Evolutionary conservation across 2,888 invertebrate species (phyloP), one percentile per base, ranked within the genome.

Genomic region (Diarsia mendica): DNA sequence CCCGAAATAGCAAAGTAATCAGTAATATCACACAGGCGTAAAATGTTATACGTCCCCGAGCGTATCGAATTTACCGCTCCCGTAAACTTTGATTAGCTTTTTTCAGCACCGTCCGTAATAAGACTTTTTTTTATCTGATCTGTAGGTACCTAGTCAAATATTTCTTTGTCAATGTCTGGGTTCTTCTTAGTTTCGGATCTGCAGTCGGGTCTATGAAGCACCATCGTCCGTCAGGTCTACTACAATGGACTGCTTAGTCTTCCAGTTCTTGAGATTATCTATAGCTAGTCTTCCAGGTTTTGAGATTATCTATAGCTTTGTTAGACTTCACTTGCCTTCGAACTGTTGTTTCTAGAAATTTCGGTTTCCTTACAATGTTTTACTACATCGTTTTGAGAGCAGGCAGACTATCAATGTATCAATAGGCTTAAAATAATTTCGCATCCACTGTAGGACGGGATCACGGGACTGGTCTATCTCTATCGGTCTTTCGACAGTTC

Each of bases 51-150:
- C 6, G 18, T n/a, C 58, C n/a, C 44, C 15, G 6, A n/a, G 23
- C 18, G 33, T 60, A 80, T 65, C 60, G 10, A 13, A 68, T 72
- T 83, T 78, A 68, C 68, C 83, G 79, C 67, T 83, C 49, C 44
- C n/a, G 28, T 55, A 39, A 64, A 60, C 61, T 71, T 65, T 65
- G 46, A 72, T 65, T 67, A 28, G 23, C 18, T 65, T 81, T 63
- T 20, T 23, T n/a, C 18, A 51, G 1, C 39, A 33, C 9, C 10
- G 6, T 51, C 23, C 23, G 39, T 51, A 28, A n/a, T 39, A 46
- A 23, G 9, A 18, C 18, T 61, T 33, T 55, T 39, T 61, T 28
- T 28, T 28, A 28, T 28, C 28, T 28, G 28, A 0, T 60, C 18
- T 28, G 28, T 61, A 39, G 39, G 11, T 61, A n/a, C n/a, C n/a